These are phyloP conservation scores for Mycalesis mineus DNA, from an alignment of 2,888 invertebrate genomes.

Conservation along the genomic window DNA sequence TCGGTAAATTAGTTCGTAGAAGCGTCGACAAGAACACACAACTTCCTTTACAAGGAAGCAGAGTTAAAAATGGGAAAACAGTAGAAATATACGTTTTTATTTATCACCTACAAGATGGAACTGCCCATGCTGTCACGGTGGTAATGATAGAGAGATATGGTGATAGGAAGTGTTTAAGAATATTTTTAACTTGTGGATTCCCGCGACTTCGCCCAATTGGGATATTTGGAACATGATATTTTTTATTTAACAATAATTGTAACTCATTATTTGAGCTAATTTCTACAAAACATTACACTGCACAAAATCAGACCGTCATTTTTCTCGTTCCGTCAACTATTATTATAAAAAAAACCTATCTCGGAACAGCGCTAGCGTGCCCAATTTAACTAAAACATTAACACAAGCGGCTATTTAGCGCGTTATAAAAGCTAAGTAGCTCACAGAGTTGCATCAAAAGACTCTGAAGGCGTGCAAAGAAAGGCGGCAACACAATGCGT, in stretches of 20 bases:
- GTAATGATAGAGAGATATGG: too few species aligned
- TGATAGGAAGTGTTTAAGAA: too few species aligned
- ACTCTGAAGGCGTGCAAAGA: slow-evolving; percentile 7
- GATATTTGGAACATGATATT: too few species aligned
- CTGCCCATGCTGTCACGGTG: neutral
- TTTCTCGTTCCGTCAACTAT: too few species aligned
- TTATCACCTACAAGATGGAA: neutral
- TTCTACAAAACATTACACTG: too few species aligned
- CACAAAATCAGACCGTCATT: too few species aligned
- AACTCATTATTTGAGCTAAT: too few species aligned
- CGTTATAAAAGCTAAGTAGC: slow-evolving; percentile 13
- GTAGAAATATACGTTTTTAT: slow-evolving; percentile 1
- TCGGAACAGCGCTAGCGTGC: neutral
- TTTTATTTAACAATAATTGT: too few species aligned
- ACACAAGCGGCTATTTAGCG: slow-evolving; percentile 9
- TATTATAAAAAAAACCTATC: too few species aligned
- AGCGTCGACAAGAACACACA: slow-evolving; percentile 49
- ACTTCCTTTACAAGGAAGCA: slow-evolving; percentile 57
- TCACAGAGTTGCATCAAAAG: slow-evolving; percentile 4
- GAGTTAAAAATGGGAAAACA: slow-evolving; percentile 58
- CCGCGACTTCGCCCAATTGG: too few species aligned
- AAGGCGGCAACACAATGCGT: slow-evolving; percentile 8
- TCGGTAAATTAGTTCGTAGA: slow-evolving; percentile 66
- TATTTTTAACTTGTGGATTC: too few species aligned
- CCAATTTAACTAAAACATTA: slow-evolving; percentile 3